These are phyloP conservation scores for Enteromius viviparus DNA, from an alignment of 2,797 vertebrate species.

Conservation along the genomic window DNA sequence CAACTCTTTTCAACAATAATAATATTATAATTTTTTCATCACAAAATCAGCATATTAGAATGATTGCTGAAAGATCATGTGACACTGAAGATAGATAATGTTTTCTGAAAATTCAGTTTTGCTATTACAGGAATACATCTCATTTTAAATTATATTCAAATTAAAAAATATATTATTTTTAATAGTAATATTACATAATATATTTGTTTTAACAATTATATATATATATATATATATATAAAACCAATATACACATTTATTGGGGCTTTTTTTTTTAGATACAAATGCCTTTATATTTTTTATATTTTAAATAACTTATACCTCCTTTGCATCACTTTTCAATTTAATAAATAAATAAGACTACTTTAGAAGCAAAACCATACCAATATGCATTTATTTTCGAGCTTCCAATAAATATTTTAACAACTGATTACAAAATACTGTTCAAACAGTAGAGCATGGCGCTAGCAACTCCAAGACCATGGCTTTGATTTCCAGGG, in stretches of 20 bases:
- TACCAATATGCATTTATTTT: not conserved
- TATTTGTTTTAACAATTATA: not conserved
- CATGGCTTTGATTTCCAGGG: not conserved
- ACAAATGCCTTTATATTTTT: not conserved
- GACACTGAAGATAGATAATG: not conserved
- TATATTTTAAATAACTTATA: not conserved
- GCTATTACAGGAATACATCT: too few relatives aligned
- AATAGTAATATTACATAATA: not conserved
- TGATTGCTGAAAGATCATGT: not conserved
- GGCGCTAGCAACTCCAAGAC: not conserved
- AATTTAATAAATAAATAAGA: not conserved
- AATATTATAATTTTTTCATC: not conserved
- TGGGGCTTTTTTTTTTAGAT: too few relatives aligned
- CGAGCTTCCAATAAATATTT: not conserved
- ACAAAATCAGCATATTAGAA: not conserved
- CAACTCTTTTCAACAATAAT: not conserved
- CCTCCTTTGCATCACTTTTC: not conserved
- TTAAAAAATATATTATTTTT: not conserved
- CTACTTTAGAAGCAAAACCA: not conserved
- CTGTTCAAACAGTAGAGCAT: not conserved
- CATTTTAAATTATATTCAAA: not conserved
- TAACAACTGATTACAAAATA: not conserved
- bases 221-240: too few relatives aligned
- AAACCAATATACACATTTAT: too few relatives aligned
- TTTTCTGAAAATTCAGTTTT: not conserved